Evolutionary conservation across 2,113 vertebrate species (phyloP).

Genomic region (Osmerus mordax): DNA sequence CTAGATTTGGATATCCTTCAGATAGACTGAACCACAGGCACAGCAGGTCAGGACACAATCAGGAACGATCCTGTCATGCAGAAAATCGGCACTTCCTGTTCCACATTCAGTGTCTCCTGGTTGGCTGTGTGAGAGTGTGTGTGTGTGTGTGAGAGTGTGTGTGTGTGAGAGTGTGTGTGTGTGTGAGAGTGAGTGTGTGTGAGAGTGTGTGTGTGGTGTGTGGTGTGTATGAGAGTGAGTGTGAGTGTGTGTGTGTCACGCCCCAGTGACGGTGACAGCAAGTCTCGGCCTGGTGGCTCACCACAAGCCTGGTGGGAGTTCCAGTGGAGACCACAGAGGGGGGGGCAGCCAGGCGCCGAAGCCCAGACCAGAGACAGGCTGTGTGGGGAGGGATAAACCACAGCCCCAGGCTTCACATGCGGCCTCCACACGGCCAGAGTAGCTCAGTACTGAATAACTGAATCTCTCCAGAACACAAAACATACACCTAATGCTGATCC

Average conservation of each 20-base stretch:
- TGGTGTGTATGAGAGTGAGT: not conserved
- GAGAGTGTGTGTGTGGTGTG: not conserved
- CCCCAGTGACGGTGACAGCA: slow-evolving; percentile 11
- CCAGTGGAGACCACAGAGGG: slow-evolving; percentile 14
- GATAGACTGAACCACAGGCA: no score
- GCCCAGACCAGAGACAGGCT: slow-evolving; percentile 24
- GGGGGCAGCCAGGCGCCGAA: slow-evolving; percentile 27
- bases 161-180: not conserved
- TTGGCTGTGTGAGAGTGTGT: slow-evolving; percentile 2
- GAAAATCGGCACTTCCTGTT: no score
- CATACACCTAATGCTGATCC: not conserved
- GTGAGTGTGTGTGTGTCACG: slow-evolving; percentile 8
- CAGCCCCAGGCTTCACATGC: slow-evolving; percentile 16
- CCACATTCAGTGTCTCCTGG: no score
- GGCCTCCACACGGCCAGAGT: not conserved
- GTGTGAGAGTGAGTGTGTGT: slow-evolving; percentile 1
- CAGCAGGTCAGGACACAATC: no score
- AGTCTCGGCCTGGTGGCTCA: slow-evolving; percentile 30
- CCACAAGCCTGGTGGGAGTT: slow-evolving; percentile 26
- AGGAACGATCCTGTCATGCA: no score
- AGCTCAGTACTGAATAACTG: not conserved
- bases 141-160: not conserved
- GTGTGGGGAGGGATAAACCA: slow-evolving; percentile 4
- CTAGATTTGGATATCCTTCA: no score
- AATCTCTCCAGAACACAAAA: not conserved